phyloP scores from a whole-genome alignment of 2,113 vertebrate species.

The Microcebus lehilahytsara region DNA sequence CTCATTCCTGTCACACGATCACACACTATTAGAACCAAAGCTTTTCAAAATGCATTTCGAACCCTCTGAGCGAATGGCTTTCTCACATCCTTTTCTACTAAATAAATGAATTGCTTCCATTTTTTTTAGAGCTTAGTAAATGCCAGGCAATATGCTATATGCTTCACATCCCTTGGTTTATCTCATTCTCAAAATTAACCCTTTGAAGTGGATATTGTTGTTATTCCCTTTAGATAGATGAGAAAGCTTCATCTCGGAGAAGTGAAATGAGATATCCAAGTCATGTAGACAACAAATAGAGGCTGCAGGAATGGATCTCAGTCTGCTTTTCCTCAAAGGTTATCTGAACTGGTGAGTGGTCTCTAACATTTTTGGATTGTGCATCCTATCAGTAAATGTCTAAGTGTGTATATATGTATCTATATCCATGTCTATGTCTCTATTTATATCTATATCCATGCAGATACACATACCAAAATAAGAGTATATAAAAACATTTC shows the following conservation, averaged over 20 bases:
- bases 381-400: background rate
- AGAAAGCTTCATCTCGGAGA: background rate
- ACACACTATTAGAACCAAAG: background rate
- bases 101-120: background rate
- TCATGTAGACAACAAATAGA: background rate
- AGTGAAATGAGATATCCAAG: background rate
- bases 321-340: background rate
- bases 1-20: background rate
- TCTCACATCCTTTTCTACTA: background rate
- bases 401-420: background rate
- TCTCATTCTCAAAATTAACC: background rate
- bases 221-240: background rate
- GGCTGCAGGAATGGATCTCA: background rate
- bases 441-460: background rate
- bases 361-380: background rate
- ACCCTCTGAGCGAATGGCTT: background rate
- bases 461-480: background rate
- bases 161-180: background rate
- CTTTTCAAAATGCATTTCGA: background rate
- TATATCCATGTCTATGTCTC: background rate
- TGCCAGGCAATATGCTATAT: background rate
- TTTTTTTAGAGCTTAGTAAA: background rate
- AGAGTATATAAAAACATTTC: background rate
- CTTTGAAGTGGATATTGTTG: background rate
- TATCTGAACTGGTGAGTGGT: background rate